A percentile compares a stretch with the other conserved stretches of the same genome.
Conservation (phyloP, 2,888 invertebrate species). For the Drosophila acutilabella region DNA sequence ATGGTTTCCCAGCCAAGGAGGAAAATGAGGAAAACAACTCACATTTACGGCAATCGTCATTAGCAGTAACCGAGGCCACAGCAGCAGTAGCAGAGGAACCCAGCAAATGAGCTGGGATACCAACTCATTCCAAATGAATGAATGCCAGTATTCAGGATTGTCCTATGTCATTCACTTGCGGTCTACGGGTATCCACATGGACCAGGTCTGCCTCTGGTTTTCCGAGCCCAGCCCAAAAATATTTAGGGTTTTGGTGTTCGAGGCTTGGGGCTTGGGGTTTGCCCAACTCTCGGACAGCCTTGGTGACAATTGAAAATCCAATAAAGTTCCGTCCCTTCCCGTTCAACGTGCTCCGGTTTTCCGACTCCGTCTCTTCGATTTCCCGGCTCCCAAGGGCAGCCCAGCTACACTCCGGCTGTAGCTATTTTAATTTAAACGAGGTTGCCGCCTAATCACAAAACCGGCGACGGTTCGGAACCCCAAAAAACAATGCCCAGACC, state of each 20-base stretch:
- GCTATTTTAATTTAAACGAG: slow-evolving; percentile 79
- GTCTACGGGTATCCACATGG: slow-evolving; percentile 33
- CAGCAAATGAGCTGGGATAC: slow-evolving; percentile 36
- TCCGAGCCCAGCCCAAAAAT: slow-evolving; percentile 44
- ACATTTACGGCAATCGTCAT: slow-evolving; percentile 70
- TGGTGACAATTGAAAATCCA: slow-evolving; percentile 80
- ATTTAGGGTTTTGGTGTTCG: slow-evolving; percentile 48
- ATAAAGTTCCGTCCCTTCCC: slow-evolving; percentile 61
- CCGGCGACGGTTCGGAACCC: slow-evolving; percentile 42
- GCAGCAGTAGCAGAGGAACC: slow-evolving; percentile 27
- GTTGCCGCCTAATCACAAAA: slow-evolving; percentile 73
- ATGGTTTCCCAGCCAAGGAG: slow-evolving; percentile 40
- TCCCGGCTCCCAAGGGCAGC: neutral
- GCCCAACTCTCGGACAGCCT: slow-evolving; percentile 32
- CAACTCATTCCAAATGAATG: slow-evolving; percentile 44
- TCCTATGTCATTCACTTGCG: slow-evolving; percentile 74
- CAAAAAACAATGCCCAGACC: slow-evolving; percentile 48
- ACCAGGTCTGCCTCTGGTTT: neutral
- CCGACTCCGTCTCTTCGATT: neutral
- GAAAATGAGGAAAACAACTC: slow-evolving; percentile 33
- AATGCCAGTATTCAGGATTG: slow-evolving; percentile 46
- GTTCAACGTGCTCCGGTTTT: neutral
- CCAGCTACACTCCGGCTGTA: slow-evolving; percentile 29
- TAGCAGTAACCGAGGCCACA: slow-evolving; percentile 71
- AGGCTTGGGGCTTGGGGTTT: slow-evolving; percentile 18